Conservation (phyloP, 2,888 invertebrate species). For the Cephus nigrinus region DNA sequence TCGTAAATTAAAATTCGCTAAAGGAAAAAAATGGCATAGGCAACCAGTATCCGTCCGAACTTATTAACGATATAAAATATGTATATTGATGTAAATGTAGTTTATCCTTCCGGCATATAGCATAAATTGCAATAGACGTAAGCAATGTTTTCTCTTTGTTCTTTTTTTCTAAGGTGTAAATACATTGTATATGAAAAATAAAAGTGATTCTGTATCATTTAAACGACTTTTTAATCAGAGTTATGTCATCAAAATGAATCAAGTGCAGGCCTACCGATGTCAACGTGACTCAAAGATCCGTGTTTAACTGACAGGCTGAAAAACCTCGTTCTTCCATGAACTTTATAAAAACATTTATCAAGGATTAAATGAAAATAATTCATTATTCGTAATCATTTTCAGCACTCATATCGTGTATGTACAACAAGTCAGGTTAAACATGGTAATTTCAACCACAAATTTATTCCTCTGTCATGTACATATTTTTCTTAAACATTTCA, state of each 20-base stretch:
- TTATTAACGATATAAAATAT: neutral
- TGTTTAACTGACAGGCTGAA: neutral
- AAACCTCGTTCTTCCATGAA: neutral
- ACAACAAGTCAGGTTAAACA: neutral
- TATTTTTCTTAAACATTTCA: slow-evolving; percentile 1
- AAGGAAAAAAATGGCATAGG: neutral
- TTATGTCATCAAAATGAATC: neutral
- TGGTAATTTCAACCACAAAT: neutral
- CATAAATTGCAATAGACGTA: neutral
- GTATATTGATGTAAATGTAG: neutral
- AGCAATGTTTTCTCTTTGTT: slow-evolving; percentile 8
- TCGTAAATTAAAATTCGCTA: neutral
- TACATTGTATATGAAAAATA: slow-evolving; percentile 27
- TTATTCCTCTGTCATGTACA: neutral
- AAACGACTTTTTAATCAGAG: neutral
- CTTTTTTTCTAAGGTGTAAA: slow-evolving; percentile 23
- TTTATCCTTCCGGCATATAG: neutral
- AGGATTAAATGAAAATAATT: neutral
- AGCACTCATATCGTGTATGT: neutral
- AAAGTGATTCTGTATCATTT: neutral
- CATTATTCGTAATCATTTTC: neutral
- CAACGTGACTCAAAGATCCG: neutral
- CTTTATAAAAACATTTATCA: neutral
- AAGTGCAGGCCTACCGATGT: neutral
- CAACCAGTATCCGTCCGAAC: neutral